phyloP scores from a whole-genome alignment of 2,113 vertebrate species.

The Bufo bufo region DNA sequence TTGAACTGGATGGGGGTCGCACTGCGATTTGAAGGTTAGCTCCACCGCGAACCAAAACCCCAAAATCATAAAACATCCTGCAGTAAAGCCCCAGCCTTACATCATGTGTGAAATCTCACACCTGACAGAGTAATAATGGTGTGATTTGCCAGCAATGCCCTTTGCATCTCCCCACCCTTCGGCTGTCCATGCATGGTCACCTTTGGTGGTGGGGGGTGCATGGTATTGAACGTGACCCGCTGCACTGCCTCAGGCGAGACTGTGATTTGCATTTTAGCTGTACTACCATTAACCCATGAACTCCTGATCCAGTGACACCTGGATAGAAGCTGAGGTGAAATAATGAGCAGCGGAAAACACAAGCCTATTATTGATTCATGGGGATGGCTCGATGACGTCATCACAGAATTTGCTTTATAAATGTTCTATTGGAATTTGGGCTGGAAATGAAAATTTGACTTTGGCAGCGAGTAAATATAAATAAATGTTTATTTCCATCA shows the following conservation, averaged over 20 bases:
- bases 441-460: constrained; percentile 11
- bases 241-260: background rate
- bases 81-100: background rate
- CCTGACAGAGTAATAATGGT: background rate
- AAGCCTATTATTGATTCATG: background rate
- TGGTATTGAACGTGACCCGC: background rate
- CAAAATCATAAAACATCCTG: too few relatives aligned
- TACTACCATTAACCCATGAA: background rate
- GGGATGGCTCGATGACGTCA: background rate
- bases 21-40: too few relatives aligned
- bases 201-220: background rate
- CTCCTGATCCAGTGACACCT: background rate
- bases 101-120: background rate
- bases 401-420: constrained; percentile 8
- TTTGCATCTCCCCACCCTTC: background rate
- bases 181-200: background rate
- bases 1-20: too few relatives aligned
- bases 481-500: constrained; percentile 41
- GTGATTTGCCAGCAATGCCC: background rate
- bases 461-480: constrained; percentile 39
- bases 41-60: too few relatives aligned
- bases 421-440: constrained; percentile 26
- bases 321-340: background rate
- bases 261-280: background rate
- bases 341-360: background rate